Base-by-base conservation (phyloP, 2,888 invertebrate species). In the Arrhopalites spinosus region DNA sequence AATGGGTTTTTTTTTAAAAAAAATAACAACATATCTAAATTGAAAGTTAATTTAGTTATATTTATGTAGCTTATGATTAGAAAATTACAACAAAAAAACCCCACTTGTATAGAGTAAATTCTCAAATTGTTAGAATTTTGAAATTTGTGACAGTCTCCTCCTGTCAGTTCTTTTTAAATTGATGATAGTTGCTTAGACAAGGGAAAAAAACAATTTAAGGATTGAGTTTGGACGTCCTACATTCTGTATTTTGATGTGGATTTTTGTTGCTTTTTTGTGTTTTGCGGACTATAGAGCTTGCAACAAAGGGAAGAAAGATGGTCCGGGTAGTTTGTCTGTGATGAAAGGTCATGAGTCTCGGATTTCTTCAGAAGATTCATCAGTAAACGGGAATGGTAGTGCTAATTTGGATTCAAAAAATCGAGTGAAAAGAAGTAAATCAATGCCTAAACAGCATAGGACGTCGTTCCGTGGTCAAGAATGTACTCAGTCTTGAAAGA, bases 391-490 rank as follows among this genome's bases (percentile, higher is more conserved):
- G 61, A 50, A 36, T 70, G 47, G 77, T 63, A 73, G 75, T 56
- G 67, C 29, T 73, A 30, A 50, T 30, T n/a, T 27, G 27, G 74
- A 75, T 15, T 69, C 74, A 17, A 75, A 75, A 67, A 66, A 71
- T 69, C 59, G 78, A 73, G 61, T 74, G 25, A 81, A 82, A 73
- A 70, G 82, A 50, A 82, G 82, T 72, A 82, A 81, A 73, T 82
- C 82, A 0, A 80, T 82, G 78, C 82, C 81, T 15, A 81, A 80
- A 73, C 75, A 80, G 47, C 73, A 75, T 36, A 77, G 80, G 75
- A 75, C 80, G 17, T 79, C 79, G 13, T 80, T 81, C 66, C 74
- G 79, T 50, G 80, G 79, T 15, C 80, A 81, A 30, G 81, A 81
- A 23, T 81, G 81, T 61, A 71, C 81, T 45, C 81, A 77, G 43